phyloP scores from a whole-genome alignment of 2,797 vertebrate genomes.

The Sebastes nivosus region DNA sequence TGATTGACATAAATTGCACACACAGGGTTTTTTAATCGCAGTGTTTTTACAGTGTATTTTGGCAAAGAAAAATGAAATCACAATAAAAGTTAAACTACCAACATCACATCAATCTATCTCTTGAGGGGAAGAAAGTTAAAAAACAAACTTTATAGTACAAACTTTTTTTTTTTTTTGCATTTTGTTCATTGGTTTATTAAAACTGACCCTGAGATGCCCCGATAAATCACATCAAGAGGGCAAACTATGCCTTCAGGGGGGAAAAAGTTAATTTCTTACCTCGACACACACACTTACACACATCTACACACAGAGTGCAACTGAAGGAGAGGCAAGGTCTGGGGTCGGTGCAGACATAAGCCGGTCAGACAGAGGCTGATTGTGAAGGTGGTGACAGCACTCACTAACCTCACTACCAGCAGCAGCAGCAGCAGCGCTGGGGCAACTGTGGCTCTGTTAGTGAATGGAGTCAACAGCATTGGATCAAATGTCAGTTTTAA shows the following conservation, averaged over 20 bases:
- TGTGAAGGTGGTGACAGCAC: constrained; percentile 65
- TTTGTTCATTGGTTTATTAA: constrained; percentile 10
- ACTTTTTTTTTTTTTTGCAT: not conserved
- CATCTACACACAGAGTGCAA: constrained; percentile 2
- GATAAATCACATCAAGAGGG: constrained; percentile 24
- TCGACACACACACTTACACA: constrained; percentile 17
- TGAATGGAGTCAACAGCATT: constrained; percentile 7
- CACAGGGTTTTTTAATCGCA: not conserved
- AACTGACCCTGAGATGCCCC: constrained; percentile 19
- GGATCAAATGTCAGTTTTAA: not conserved
- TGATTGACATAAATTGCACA: not conserved
- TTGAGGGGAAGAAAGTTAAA: not conserved
- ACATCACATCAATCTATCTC: not conserved
- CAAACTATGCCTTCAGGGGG: constrained; percentile 45
- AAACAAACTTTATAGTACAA: not conserved
- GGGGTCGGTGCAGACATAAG: constrained; percentile 34
- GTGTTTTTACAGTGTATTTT: not conserved
- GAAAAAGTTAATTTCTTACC: constrained; percentile 65
- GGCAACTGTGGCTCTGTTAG: not conserved
- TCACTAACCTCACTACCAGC: constrained; percentile 25
- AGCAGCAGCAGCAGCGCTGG: constrained; percentile 36
- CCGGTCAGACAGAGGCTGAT: constrained; percentile 60
- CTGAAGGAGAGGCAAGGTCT: constrained; percentile 57
- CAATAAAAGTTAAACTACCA: not conserved
- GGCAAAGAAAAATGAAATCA: not conserved